These are phyloP conservation scores for Drosophila fulvimacula DNA, from an alignment of 2,888 invertebrate genomes.

Conservation along the genomic window DNA sequence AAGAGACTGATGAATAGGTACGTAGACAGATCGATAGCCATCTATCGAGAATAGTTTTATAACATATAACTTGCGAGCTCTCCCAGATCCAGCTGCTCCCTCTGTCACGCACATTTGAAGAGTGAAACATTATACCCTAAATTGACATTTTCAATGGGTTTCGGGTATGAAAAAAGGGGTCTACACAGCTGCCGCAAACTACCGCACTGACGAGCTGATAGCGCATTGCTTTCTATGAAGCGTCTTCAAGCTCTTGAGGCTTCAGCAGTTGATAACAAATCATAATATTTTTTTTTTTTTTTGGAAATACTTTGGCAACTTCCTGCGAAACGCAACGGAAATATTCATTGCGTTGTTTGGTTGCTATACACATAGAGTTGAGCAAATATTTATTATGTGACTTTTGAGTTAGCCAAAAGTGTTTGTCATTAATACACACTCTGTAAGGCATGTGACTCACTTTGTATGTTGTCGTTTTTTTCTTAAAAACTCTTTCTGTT, in stretches of 20 bases:
- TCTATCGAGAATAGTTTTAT: too few relatives aligned
- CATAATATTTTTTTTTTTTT: not conserved
- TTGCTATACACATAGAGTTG: slow-evolving; percentile 34
- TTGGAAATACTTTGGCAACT: slow-evolving; percentile 49
- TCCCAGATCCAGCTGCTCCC: not conserved
- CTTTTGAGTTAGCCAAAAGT: slow-evolving; percentile 23
- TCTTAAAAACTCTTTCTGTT: not conserved
- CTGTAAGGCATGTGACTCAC: slow-evolving; percentile 23
- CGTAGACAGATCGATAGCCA: not conserved
- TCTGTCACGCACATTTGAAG: not conserved
- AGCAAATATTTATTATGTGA: slow-evolving; percentile 63
- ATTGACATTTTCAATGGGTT: not conserved
- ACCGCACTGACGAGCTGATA: not conserved
- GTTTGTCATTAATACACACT: slow-evolving; percentile 42
- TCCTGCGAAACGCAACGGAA: slow-evolving; percentile 57
- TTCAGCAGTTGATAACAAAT: slow-evolving; percentile 34
- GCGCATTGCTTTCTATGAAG: not conserved
- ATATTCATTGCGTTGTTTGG: slow-evolving; percentile 42
- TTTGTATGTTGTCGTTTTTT: not conserved
- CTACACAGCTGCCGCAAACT: slow-evolving; percentile 1
- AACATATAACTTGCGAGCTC: too few relatives aligned
- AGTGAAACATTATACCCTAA: not conserved
- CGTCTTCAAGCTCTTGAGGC: slow-evolving; percentile 9
- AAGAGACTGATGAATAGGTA: not conserved
- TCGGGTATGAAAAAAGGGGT: slow-evolving; percentile 5